Percentiles rank a stretch among this genome's conserved stretches.
These are phyloP conservation scores for Leptinotarsa rubiginosa DNA, from an alignment of 2,888 invertebrate genomes.

Conservation along the genomic window DNA sequence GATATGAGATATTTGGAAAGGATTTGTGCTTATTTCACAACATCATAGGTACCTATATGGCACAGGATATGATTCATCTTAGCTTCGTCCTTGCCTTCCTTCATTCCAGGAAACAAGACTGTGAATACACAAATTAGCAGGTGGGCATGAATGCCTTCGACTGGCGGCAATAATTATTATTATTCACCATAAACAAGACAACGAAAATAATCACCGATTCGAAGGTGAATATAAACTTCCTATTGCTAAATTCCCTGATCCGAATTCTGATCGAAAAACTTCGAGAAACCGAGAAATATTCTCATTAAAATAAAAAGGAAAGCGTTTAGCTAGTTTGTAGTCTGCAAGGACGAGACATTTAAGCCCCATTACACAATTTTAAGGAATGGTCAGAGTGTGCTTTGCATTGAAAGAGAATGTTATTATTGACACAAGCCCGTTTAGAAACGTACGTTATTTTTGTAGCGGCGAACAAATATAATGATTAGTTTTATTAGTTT, in stretches of 20 bases:
- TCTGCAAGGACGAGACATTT: slow-evolving; percentile 38
- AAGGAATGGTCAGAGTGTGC: slow-evolving; percentile 8
- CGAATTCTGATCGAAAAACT: slow-evolving; percentile 10
- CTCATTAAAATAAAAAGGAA: slow-evolving; percentile 39
- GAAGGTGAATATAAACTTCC: not conserved
- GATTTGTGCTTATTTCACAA: not conserved
- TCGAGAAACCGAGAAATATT: slow-evolving; percentile 1
- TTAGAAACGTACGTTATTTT: not conserved
- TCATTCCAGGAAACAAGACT: not conserved
- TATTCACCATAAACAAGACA: not conserved
- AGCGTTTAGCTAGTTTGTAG: slow-evolving; percentile 33
- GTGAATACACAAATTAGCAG: not conserved
- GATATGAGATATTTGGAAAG: no score
- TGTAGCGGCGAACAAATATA: not conserved
- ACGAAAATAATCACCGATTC: slow-evolving; percentile 7
- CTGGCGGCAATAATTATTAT: not conserved
- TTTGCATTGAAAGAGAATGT: slow-evolving; percentile 5
- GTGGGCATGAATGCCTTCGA: not conserved
- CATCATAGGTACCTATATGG: no score
- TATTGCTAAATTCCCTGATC: not conserved
- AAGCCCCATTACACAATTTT: slow-evolving; percentile 21
- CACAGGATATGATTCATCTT: not conserved
- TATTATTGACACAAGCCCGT: not conserved
- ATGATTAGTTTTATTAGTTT: not conserved
- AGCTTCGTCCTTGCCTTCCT: not conserved